phyloP scores from a whole-genome alignment of 2,888 invertebrate genomes.

The Danaus chrysippus region DNA sequence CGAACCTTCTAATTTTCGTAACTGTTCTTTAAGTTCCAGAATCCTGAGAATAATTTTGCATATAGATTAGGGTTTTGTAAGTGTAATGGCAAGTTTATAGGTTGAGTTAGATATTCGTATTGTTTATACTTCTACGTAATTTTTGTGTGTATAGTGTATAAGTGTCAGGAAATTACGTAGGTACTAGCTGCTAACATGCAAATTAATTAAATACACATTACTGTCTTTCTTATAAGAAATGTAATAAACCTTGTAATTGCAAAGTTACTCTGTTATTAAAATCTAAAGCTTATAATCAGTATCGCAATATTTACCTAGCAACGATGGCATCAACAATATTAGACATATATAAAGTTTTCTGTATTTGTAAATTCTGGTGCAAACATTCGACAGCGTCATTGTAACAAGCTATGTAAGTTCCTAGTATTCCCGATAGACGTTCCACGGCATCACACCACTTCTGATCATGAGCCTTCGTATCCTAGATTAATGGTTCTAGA shows the following conservation, averaged over 20 bases:
- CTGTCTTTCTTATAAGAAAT: no score
- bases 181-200: no score
- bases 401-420: slow-evolving; percentile 50
- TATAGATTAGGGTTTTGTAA: no score
- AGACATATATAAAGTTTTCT: slow-evolving; percentile 49
- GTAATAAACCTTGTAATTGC: no score
- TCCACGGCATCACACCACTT: slow-evolving; percentile 46
- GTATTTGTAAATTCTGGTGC: slow-evolving; percentile 56
- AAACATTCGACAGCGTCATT: slow-evolving; percentile 51
- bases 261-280: background rate
- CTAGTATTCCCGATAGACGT: slow-evolving; percentile 47
- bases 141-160: no score
- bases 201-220: no score
- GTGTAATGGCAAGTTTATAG: no score
- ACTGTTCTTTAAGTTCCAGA: slow-evolving; percentile 50
- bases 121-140: no score
- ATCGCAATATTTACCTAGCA: slow-evolving; percentile 41
- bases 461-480: slow-evolving; percentile 48
- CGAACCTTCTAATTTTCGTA: slow-evolving; percentile 49
- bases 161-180: no score
- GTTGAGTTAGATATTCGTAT: no score
- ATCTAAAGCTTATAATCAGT: background rate
- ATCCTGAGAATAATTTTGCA: slow-evolving; percentile 47
- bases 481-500: no score
- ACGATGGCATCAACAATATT: slow-evolving; percentile 44